Percentiles rank a stretch among this genome's conserved stretches.
phyloP scores from a whole-genome alignment of 1,140 invertebrate genomes.

The Micrasema longulum region DNA sequence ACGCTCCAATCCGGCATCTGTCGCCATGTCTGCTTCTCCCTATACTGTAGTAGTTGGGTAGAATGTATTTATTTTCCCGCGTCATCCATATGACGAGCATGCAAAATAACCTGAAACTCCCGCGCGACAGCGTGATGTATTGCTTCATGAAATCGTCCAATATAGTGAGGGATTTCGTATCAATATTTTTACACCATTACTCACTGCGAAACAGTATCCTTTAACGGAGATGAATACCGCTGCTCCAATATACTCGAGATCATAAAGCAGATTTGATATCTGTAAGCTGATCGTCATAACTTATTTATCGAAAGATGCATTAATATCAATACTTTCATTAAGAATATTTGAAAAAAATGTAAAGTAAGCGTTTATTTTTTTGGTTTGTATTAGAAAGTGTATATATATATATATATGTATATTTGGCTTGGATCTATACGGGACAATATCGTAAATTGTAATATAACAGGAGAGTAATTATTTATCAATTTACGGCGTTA shows the following conservation, averaged over 20 bases:
- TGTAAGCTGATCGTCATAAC: neutral
- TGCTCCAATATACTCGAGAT: neutral
- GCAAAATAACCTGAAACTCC: constrained; percentile 44
- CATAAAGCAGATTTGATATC: neutral
- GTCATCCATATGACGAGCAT: constrained; percentile 23
- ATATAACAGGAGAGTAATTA: too few relatives aligned
- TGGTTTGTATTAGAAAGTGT: too few relatives aligned
- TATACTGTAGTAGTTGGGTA: neutral
- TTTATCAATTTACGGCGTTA: too few relatives aligned
- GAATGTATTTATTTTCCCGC: constrained; percentile 13
- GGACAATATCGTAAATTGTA: too few relatives aligned
- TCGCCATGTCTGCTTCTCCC: constrained; percentile 5
- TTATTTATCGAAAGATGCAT: neutral
- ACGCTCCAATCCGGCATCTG: constrained; percentile 7
- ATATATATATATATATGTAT: too few relatives aligned
- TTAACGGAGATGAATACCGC: constrained; percentile 5
- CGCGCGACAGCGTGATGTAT: constrained; percentile 51
- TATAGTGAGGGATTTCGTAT: constrained; percentile 41
- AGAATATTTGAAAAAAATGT: too few relatives aligned
- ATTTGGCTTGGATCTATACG: too few relatives aligned
- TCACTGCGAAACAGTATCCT: constrained; percentile 30
- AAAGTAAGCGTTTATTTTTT: too few relatives aligned
- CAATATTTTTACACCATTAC: constrained; percentile 42
- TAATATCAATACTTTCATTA: too few relatives aligned
- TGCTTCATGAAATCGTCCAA: constrained; percentile 38